Percentiles rank a stretch among this genome's conserved stretches.
These are phyloP conservation scores for Drosophila putrida DNA, from an alignment of 2,888 invertebrate species.

Conservation along the genomic window DNA sequence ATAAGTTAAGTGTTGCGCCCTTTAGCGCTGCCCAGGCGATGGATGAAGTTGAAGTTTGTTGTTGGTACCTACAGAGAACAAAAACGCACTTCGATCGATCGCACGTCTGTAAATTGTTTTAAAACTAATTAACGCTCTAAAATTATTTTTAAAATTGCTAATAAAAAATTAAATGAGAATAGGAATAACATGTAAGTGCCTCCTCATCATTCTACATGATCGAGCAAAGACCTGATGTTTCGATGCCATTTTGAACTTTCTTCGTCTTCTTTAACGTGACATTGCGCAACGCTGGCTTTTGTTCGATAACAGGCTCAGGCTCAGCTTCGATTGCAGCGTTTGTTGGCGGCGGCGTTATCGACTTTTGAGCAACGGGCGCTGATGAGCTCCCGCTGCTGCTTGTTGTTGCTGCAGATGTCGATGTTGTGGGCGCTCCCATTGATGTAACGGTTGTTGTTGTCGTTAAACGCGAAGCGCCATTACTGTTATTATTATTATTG, in stretches of 20 bases:
- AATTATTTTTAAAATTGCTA: constrained; percentile 64
- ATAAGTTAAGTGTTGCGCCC: constrained; percentile 63
- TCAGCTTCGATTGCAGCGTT: constrained; percentile 52
- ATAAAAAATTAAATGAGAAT: constrained; percentile 60
- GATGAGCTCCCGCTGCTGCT: constrained; percentile 34
- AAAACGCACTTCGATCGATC: constrained; percentile 36
- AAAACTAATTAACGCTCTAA: constrained; percentile 78
- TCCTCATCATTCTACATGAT: constrained; percentile 88
- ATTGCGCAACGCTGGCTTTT: constrained; percentile 89
- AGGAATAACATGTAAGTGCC: constrained; percentile 56
- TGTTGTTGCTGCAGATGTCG: constrained; percentile 29
- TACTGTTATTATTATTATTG: constrained; percentile 31
- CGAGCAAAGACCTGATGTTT: constrained; percentile 94
- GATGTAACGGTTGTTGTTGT: constrained; percentile 33
- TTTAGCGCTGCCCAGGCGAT: constrained; percentile 27
- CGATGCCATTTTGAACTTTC: constrained; percentile 90
- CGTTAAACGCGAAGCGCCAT: constrained; percentile 26
- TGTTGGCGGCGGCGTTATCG: constrained; percentile 56
- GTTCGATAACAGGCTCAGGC: constrained; percentile 84
- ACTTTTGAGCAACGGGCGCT: constrained; percentile 36
- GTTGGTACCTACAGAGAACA: constrained; percentile 59
- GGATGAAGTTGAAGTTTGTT: constrained; percentile 6
- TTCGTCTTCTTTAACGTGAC: constrained; percentile 90
- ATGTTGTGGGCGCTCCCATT: constrained; percentile 23
- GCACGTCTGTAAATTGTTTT: constrained; percentile 54